Base-by-base conservation (phyloP, 2,113 vertebrate species). In the Vimba vimba region DNA sequence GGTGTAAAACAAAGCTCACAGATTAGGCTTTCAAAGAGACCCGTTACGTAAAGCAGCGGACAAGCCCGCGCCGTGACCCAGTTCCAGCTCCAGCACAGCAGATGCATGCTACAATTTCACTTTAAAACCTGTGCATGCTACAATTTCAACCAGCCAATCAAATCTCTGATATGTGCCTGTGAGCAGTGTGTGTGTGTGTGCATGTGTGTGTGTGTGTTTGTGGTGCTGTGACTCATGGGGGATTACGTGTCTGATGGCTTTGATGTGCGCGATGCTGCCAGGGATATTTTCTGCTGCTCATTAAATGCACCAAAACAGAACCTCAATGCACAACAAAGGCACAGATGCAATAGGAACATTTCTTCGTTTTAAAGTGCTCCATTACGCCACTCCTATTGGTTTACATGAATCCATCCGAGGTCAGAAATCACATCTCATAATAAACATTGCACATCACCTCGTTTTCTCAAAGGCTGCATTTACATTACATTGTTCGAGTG, bases 231-330 rank as follows among this genome's bases (percentile, higher is more conserved):
- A 94, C 93, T 94, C 93, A 93, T 87, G 87, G 91, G 92, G 92
- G 92, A 93, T 93, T 94, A 93, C 89, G 91, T 85, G 87, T 92
- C 91, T 92, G 90, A 93, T 91, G 88, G 90, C 93, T 94, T 93
- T 93, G 90, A 93, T 94, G 90, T 92, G 84, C 88, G 90, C 87
- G 85, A 83, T 30, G 45, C 87, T 89, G 89, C 88, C 89, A 91
- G 85, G 90, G 90, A 90, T 91, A 90, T 94, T 93, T 94, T 92
- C 87, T 92, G 88, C 83, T 69, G 74, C 80, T 23, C 76, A 60
- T 23, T 13, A 23, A 79, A 60, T 25, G 11, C 45, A 76, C 7
- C 30, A 23, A 59, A 19, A 78, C 10, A 23, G 9, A 79, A 13
- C 13, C 33, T 71, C 33, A 10, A 39, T 13, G 55, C 55, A 57